Conservation (phyloP, 2,888 invertebrate species). For the Sialis fuliginosa region DNA sequence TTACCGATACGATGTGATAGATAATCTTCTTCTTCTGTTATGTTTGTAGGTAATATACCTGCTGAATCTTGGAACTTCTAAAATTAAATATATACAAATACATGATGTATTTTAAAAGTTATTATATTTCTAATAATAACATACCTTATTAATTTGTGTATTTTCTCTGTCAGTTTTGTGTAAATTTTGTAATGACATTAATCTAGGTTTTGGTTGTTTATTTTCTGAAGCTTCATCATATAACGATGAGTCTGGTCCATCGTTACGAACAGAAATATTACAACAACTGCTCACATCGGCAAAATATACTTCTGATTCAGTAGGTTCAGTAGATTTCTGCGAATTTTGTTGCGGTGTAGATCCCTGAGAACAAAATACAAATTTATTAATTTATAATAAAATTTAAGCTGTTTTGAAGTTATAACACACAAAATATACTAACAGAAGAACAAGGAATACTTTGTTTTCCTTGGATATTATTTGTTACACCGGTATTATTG, state of each 20-base stretch:
- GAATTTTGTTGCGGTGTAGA: too few relatives aligned
- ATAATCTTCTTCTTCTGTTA: conserved; percentile 35
- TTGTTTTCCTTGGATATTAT: too few relatives aligned
- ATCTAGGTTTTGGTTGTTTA: conserved; percentile 17
- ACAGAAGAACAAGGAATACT: too few relatives aligned
- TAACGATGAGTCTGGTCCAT: conserved; percentile 35
- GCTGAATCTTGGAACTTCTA: not conserved
- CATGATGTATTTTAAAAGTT: conserved; percentile 2
- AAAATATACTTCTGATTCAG: conserved; percentile 72
- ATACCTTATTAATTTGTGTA: conserved; percentile 12
- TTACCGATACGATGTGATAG: conserved; percentile 35
- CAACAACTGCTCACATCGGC: conserved; percentile 76
- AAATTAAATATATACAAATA: conserved; percentile 9
- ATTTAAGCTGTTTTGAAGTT: too few relatives aligned
- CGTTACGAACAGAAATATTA: conserved; percentile 44
- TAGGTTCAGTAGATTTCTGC: conserved; percentile 31
- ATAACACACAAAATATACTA: too few relatives aligned
- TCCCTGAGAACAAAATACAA: too few relatives aligned
- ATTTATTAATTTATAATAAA: too few relatives aligned
- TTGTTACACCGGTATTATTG: too few relatives aligned
- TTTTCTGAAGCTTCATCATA: conserved; percentile 35
- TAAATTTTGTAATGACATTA: conserved; percentile 20
- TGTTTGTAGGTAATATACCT: conserved; percentile 3
- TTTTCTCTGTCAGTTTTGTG: conserved; percentile 24
- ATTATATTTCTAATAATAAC: conserved; percentile 19